Conservation (phyloP, 2,888 invertebrate species). For the Chironomus riparius region DNA sequence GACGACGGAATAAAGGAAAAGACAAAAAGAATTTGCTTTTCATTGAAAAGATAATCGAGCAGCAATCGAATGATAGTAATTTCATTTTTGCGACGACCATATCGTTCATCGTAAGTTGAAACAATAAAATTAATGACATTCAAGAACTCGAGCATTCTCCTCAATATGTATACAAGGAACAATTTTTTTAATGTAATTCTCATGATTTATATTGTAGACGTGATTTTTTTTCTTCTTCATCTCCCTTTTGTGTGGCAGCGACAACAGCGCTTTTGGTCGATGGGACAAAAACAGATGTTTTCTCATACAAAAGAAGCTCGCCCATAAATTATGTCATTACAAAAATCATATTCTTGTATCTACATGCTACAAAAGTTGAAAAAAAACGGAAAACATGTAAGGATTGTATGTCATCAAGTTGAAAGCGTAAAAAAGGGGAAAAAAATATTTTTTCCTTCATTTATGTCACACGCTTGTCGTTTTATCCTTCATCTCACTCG, state of each 20-base stretch:
- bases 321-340: slow-evolving; percentile 25
- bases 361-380: neutral
- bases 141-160: neutral
- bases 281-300: neutral
- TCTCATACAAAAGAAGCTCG: neutral
- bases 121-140: slow-evolving; percentile 26
- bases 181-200: neutral
- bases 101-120: neutral
- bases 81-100: neutral
- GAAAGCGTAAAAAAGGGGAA: neutral
- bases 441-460: neutral
- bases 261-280: neutral
- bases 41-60: neutral
- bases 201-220: slow-evolving; percentile 25
- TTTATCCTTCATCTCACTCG: neutral
- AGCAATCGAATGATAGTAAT: neutral
- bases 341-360: neutral
- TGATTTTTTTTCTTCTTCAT: slow-evolving; percentile 1
- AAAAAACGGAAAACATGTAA: too few species aligned
- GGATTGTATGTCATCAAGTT: too few species aligned
- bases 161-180: neutral
- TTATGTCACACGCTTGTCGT: neutral
- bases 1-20: neutral
- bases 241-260: neutral
- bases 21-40: neutral